Conservation (phyloP, 2,113 vertebrate genomes). For the Myrmecophaga tridactyla region DNA sequence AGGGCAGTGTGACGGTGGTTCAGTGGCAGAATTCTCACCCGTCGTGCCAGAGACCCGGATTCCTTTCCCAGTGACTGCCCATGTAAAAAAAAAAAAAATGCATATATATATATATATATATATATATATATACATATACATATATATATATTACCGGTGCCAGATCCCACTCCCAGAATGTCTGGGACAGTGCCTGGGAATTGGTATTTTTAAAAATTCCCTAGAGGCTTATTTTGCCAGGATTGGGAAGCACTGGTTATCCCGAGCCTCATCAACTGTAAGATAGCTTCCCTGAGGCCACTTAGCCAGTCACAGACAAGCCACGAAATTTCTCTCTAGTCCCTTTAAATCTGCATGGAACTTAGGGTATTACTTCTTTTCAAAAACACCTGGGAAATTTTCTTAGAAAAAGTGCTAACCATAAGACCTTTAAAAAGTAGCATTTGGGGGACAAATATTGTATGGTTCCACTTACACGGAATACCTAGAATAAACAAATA, state of each 20-base stretch:
- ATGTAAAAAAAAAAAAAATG: too few relatives aligned
- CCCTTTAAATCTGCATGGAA: not conserved
- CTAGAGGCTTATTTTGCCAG: not conserved
- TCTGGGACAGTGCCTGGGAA: not conserved
- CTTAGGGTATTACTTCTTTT: slow-evolving; percentile 5
- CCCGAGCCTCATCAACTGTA: not conserved
- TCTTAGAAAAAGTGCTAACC: not conserved
- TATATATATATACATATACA: too few relatives aligned
- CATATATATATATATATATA: too few relatives aligned
- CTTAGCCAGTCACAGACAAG: not conserved
- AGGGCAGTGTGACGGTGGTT: too few relatives aligned
- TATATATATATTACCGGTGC: not conserved
- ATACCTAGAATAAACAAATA: too few relatives aligned
- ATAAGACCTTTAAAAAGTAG: not conserved
- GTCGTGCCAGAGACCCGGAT: too few relatives aligned
- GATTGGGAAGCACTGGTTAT: not conserved
- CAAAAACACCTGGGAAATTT: not conserved
- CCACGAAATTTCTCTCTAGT: not conserved
- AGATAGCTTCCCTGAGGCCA: not conserved
- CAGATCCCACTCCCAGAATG: not conserved
- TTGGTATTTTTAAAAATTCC: not conserved
- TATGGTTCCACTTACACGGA: too few relatives aligned
- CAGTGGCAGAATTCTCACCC: too few relatives aligned
- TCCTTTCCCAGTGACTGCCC: too few relatives aligned
- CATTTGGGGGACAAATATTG: too few relatives aligned